phyloP scores from a whole-genome alignment of 2,797 vertebrate genomes.

The Sus cebifrons region DNA sequence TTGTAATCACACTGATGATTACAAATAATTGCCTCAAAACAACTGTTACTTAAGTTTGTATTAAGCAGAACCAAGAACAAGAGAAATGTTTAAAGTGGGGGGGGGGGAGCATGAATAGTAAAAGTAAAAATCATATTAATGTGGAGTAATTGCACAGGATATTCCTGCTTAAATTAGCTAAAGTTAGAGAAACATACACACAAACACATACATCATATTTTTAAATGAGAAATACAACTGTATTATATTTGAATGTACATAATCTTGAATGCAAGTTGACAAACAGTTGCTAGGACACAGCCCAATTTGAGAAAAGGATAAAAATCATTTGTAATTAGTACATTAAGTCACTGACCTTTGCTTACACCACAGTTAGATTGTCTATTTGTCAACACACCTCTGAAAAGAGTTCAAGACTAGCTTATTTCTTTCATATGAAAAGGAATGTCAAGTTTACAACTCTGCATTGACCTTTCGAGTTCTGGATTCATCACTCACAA shows the following conservation, averaged over 20 bases:
- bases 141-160: not conserved
- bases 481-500: conserved; percentile 74
- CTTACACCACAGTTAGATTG: conserved; percentile 17
- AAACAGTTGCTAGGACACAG: not conserved
- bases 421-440: conserved; percentile 66
- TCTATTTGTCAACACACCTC: conserved; percentile 33
- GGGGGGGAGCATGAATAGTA: not conserved
- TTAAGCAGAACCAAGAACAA: conserved; percentile 66
- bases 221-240: not conserved
- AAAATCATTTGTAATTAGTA: not conserved
- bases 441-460: conserved; percentile 61
- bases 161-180: conserved; percentile 1
- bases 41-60: conserved; percentile 78
- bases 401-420: conserved; percentile 48
- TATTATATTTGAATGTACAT: not conserved
- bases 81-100: conserved; percentile 51
- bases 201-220: not conserved
- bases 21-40: conserved; percentile 79
- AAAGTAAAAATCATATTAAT: not conserved
- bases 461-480: conserved; percentile 60
- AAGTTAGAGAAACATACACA: not conserved
- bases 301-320: not conserved
- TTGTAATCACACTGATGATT: conserved; percentile 79
- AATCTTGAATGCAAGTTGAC: not conserved
- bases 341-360: not conserved